Percentiles rank a stretch among this genome's conserved stretches.
These are phyloP conservation scores for Macrosteles quadrilineatus DNA, from an alignment of 1,140 invertebrate genomes.

Conservation along the genomic window DNA sequence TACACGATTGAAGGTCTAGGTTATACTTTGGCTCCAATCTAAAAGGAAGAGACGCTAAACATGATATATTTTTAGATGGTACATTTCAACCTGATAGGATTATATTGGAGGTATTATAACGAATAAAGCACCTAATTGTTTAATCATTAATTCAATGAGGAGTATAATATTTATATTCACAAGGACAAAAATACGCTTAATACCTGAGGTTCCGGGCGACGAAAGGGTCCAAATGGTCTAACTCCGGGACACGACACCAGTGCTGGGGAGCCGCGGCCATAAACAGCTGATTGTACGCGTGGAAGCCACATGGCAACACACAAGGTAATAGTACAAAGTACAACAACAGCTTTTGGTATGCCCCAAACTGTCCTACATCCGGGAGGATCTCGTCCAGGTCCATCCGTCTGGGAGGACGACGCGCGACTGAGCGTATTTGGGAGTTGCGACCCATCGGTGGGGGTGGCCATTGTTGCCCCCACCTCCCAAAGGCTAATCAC, in stretches of 20 bases:
- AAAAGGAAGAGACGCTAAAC: too few species aligned
- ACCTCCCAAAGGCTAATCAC: too few species aligned
- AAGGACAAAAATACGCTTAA: too few species aligned
- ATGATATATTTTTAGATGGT: too few species aligned
- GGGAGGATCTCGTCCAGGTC: conserved; percentile 73
- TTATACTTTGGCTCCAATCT: too few species aligned
- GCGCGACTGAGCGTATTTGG: not conserved
- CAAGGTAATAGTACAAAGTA: conserved; percentile 73
- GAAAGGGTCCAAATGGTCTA: conserved; percentile 56
- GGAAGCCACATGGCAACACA: conserved; percentile 75
- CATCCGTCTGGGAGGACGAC: conserved; percentile 52
- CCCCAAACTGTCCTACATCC: conserved; percentile 72
- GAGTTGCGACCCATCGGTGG: not conserved
- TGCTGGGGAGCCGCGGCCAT: conserved; percentile 71
- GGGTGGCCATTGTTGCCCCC: conserved; percentile 2
- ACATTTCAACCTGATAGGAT: too few species aligned
- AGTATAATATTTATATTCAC: too few species aligned
- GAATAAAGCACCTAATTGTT: too few species aligned
- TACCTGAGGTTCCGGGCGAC: conserved; percentile 64
- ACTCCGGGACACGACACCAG: conserved; percentile 66
- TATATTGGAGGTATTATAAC: too few species aligned
- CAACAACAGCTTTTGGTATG: conserved; percentile 73
- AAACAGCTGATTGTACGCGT: conserved; percentile 79
- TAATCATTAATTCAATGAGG: too few species aligned
- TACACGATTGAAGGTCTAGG: too few species aligned